Evolutionary conservation across 2,888 invertebrate species (phyloP).

Genomic region (Agrochola macilenta): DNA sequence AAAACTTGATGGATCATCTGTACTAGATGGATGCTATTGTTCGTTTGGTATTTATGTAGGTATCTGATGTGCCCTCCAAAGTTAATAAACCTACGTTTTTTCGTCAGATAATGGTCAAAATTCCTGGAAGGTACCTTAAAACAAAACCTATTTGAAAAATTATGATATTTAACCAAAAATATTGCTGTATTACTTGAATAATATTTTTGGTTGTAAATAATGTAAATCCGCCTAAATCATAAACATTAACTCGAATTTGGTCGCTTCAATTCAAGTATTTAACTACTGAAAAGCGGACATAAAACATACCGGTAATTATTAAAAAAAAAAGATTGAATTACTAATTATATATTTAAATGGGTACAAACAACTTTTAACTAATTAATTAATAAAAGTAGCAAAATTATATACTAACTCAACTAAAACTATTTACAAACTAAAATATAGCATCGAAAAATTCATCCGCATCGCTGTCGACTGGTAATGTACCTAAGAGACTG

Average conservation of each 20-base stretch:
- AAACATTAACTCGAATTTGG: neutral
- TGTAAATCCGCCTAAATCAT: neutral
- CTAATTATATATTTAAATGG: too few species aligned
- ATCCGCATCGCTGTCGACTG: too few species aligned
- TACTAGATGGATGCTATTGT: neutral
- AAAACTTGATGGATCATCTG: neutral
- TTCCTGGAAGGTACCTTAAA: neutral
- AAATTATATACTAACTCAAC: too few species aligned
- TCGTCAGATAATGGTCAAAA: neutral
- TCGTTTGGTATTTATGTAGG: neutral
- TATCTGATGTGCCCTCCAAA: neutral
- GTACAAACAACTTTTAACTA: too few species aligned
- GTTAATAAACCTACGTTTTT: neutral
- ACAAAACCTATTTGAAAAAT: neutral
- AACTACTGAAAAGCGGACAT: neutral
- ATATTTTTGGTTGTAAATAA: neutral
- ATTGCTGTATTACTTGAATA: neutral
- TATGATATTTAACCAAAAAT: neutral
- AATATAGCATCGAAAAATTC: too few species aligned
- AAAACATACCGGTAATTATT: too few species aligned
- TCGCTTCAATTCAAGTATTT: neutral
- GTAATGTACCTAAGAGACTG: too few species aligned
- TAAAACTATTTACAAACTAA: too few species aligned
- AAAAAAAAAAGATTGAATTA: too few species aligned
- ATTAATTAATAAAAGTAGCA: too few species aligned